Percentiles rank a stretch among this genome's conserved stretches.
phyloP scores from a whole-genome alignment of 2,113 vertebrate species.

The Bolborhynchus lineola region DNA sequence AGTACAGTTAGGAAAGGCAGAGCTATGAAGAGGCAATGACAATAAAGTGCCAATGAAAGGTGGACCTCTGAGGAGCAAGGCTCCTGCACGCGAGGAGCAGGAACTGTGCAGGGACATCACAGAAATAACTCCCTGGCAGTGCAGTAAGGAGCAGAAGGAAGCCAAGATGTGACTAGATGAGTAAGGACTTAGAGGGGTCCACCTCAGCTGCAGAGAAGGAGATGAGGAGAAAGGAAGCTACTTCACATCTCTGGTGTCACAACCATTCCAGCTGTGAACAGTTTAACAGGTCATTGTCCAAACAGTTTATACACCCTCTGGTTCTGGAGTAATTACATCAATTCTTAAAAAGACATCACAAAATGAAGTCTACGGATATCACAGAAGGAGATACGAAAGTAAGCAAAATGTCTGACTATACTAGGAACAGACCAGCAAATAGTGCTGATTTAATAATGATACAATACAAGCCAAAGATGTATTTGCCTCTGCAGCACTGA shows the following conservation, averaged over 20 bases:
- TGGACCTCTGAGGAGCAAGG: neutral
- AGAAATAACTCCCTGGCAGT: neutral
- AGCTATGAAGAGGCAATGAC: neutral
- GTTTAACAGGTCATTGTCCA: neutral
- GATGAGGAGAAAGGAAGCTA: neutral
- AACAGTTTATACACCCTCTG: neutral
- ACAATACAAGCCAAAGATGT: neutral
- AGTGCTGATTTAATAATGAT: neutral
- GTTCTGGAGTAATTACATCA: neutral
- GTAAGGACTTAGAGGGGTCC: neutral
- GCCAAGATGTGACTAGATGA: neutral
- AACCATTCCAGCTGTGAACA: neutral
- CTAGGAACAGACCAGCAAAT: neutral
- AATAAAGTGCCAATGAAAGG: neutral
- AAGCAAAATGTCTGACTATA: neutral
- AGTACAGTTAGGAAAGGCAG: neutral
- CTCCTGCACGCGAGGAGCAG: neutral
- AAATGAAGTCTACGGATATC: neutral
- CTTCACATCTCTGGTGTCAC: neutral
- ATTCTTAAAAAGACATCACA: neutral
- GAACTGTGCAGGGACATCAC: neutral
- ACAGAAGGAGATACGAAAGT: neutral
- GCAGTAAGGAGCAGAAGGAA: neutral
- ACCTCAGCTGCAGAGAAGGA: neutral
- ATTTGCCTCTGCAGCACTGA: neutral